Base-by-base conservation (phyloP, 2,113 vertebrate species). In the Hemibagrus wyckioides region DNA sequence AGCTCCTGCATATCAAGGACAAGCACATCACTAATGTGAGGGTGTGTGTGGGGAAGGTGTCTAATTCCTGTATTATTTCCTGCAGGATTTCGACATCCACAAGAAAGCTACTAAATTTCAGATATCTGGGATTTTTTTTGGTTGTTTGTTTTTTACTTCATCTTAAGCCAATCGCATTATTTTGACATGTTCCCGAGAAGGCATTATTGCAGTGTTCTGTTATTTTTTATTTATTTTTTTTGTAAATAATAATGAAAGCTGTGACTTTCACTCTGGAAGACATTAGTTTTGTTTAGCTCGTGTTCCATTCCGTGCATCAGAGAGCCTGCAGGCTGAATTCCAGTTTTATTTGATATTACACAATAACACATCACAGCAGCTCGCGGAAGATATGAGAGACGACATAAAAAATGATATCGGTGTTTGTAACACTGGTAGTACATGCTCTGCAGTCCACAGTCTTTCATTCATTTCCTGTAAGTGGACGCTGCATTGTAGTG, bases 1-100 rank as follows among this genome's bases (percentile, higher is more conserved):
- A 97, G 23, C 94, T 99, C 56, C 91, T 98, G 77, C 97, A 97
- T 93, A 95, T 97, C 83, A 98, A 99, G 81, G 97, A 95, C 91
- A 91, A 97, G 82, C 97, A 96, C 91, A 89, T 97, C 89, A 97
- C 95, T 90, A 97, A 93, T 65, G 97, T 98, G 95, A 97, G 97
- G 81, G 73, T 52, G 80, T 82, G 82, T 63, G 65, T 85, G 80
- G 15, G 1, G 11, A 23, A 9, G 10, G 19, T 10, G 19, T 28
- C 10, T 28, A 14, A 67, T 21, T 11, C 50, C 21, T 59, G 67
- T 41, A 7, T 39, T 50, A 61, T 61, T n/a, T 57, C 23, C 59
- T 48, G 21, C 14, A 33, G 9, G 59, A 82, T 33, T 82, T 28
- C 52, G 44, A 19, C 52, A 56, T 80, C 41, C 44, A 14, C 2